These are phyloP conservation scores for Diploptera punctata DNA, from an alignment of 2,888 invertebrate genomes.

Conservation along the genomic window DNA sequence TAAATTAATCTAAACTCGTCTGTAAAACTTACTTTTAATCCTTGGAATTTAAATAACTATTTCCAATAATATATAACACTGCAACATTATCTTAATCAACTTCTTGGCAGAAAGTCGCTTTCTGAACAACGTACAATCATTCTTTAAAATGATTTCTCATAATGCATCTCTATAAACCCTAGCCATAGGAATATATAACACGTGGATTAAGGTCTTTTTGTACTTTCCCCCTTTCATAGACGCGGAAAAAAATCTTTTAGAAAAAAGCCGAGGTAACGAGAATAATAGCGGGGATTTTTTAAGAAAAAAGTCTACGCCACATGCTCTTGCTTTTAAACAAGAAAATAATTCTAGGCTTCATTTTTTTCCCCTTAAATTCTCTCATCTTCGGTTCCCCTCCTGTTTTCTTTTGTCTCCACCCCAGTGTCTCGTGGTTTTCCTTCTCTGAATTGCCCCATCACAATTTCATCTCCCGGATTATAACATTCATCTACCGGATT, in stretches of 20 bases:
- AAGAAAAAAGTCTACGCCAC: not conserved
- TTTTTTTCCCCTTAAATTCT: not conserved
- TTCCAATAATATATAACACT: no score
- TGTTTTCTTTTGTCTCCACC: not conserved
- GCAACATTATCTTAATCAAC: no score
- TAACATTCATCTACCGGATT: conserved; percentile 34
- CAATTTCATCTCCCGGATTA: conserved; percentile 13
- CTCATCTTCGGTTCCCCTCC: not conserved
- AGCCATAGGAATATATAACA: no score
- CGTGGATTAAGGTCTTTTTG: not conserved
- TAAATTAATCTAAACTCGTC: no score
- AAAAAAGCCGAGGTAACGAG: not conserved
- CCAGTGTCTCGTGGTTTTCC: not conserved
- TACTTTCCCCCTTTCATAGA: not conserved
- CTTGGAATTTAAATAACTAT: no score
- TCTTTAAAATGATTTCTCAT: conserved; percentile 5
- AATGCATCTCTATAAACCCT: not conserved
- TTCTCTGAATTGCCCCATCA: not conserved
- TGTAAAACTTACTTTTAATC: no score
- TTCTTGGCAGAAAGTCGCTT: no score
- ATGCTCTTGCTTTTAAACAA: not conserved
- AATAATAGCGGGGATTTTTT: not conserved
- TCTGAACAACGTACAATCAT: not conserved
- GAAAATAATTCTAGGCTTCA: not conserved
- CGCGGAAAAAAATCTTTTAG: not conserved